Conservation (phyloP, 53 echinoderm and acorn worm genomes). For the Astropecten irregularis region DNA sequence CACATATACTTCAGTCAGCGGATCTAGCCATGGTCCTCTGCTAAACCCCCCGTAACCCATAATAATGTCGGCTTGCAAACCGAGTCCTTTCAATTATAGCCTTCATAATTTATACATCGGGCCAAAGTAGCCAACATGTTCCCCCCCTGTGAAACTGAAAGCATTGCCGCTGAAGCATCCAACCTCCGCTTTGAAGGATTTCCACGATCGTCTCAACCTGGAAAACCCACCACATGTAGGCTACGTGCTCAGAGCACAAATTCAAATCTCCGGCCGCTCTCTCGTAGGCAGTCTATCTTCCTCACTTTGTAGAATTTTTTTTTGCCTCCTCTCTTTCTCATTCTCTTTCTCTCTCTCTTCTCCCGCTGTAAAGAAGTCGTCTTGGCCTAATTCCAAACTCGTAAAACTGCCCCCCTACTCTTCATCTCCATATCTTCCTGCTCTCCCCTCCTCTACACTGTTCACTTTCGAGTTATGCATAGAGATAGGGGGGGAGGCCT, state of each 20-base stretch:
- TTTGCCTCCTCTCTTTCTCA: background rate
- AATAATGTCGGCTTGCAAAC: background rate
- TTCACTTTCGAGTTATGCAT: constrained; percentile 53
- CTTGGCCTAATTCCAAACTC: constrained; percentile 55
- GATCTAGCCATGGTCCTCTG: background rate
- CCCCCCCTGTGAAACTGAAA: background rate
- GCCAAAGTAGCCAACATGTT: constrained; percentile 1
- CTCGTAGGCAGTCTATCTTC: constrained; percentile 7
- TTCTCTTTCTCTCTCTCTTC: background rate
- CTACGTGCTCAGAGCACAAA: constrained; percentile 14
- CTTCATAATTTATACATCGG: constrained; percentile 16
- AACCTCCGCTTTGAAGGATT: background rate
- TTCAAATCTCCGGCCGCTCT: constrained; percentile 32
- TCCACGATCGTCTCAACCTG: constrained; percentile 8
- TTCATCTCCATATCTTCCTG: constrained; percentile 45
- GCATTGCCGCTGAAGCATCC: too few species aligned
- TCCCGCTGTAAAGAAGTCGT: constrained; percentile 24
- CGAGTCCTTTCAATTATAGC: constrained; percentile 6
- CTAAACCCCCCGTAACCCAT: constrained; percentile 18
- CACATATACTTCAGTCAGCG: background rate
- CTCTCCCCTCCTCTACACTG: constrained; percentile 19
- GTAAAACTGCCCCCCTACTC: constrained; percentile 55
- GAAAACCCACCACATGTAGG: background rate
- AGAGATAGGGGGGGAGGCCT: constrained; percentile 30
- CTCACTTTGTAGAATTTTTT: background rate